phyloP scores from a whole-genome alignment of 2,888 invertebrate species.

The Rhingia campestris region DNA sequence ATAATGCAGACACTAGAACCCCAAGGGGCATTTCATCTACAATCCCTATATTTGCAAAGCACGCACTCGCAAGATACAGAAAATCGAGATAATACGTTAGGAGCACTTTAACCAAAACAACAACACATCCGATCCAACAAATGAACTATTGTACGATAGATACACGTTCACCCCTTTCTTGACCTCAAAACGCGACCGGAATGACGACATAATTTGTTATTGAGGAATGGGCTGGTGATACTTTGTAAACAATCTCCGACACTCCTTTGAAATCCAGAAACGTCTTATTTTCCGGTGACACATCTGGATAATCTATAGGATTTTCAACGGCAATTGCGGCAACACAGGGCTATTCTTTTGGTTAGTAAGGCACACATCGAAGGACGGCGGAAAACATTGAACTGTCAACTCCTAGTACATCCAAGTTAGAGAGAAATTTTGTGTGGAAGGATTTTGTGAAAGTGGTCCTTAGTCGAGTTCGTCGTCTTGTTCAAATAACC shows the following conservation, averaged over 20 bases:
- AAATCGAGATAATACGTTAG: conserved; percentile 39
- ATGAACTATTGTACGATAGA: too few relatives aligned
- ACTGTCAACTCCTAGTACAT: conserved; percentile 46
- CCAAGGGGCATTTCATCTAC: conserved; percentile 20
- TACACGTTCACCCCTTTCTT: conserved; percentile 39
- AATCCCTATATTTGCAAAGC: conserved; percentile 27
- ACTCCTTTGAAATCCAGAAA: conserved; percentile 3
- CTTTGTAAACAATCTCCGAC: conserved; percentile 7
- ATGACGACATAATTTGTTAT: conserved; percentile 40
- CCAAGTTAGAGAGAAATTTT: conserved; percentile 50
- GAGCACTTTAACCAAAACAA: conserved; percentile 22
- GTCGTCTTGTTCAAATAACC: conserved; percentile 3
- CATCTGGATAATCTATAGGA: conserved; percentile 30
- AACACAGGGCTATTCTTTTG: conserved; percentile 1
- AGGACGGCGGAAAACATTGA: conserved; percentile 23
- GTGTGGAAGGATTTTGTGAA: conserved; percentile 47
- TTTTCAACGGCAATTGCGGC: conserved; percentile 11
- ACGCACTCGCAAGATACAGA: conserved; percentile 33
- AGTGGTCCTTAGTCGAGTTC: not conserved
- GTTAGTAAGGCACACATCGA: not conserved
- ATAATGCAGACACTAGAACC: conserved; percentile 12
- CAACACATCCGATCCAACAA: not conserved
- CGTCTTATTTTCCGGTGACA: conserved; percentile 26
- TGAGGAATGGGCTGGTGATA: not conserved
- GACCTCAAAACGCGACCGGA: conserved; percentile 49